Evolutionary conservation across 2,888 invertebrate genomes (phyloP), one percentile per base, ranked within the genome.

Genomic region (Dolichopus griseipennis): DNA sequence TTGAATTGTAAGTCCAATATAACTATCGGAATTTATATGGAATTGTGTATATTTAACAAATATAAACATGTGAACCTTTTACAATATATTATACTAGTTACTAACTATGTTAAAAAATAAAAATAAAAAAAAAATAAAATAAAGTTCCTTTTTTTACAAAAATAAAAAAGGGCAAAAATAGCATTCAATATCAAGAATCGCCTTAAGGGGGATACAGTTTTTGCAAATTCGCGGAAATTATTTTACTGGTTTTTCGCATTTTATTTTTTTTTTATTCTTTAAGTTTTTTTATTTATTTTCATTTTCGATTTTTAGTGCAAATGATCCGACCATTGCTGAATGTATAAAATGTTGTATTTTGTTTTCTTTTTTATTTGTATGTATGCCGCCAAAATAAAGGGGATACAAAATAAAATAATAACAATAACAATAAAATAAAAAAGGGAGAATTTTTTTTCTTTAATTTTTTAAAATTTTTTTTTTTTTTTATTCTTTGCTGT

Each of bases 191-290:
- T 37, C 9, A 18, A 52, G 15, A 52, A 37, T 37, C 37, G 37
- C 52, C 52, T n/a, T 12, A 52, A 52, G 52, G 52, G 52, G 52
- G 52, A 52, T 52, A 52, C 15, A 52, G 52, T 52, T 52, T 52
- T 52, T 15, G 18, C 52, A 18, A 52, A 52, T 52, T 52, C 52
- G 52, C 52, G 52, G 52, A 52, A 52, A 52, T 52, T 52, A 52
- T 52, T 52, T 52, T 52, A 52, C 52, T 52, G 52, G 52, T 52
- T 52, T 52, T 52, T 52, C 52, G 52, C 52, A 52, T 52, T 52
- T 52, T 52, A 12, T 52, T 52, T 52, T n/a, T 2, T 52, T 52
- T 18, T 52, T n/a, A n/a, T 9, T 41, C 2, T 52, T 12, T 52
- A 18, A 37, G 52, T 52, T 52, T 43, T 43, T 15, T 6, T 52